A percentile compares a stretch with the other conserved stretches of the same genome.
Conservation (phyloP, 1,140 invertebrate genomes). For the Calephelis nemesis region DNA sequence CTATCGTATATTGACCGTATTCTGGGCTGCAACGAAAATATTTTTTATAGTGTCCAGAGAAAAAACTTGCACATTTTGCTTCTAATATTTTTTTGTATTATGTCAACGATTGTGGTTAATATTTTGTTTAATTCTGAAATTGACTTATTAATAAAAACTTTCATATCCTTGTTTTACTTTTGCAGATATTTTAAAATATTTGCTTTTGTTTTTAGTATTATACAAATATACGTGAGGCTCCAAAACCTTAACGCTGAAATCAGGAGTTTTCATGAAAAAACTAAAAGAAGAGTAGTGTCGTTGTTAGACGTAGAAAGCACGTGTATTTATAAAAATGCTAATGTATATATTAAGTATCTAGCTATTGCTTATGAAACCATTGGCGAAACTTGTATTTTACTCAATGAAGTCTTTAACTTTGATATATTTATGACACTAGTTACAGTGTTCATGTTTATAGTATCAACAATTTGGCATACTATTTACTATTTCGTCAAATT, state of each 20-base stretch:
- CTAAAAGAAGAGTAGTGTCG: not conserved
- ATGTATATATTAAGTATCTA: not conserved
- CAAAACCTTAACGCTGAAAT: not conserved
- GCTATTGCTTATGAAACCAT: not conserved
- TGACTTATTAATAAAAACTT: not conserved
- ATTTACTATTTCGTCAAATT: not conserved
- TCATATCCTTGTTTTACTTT: not conserved
- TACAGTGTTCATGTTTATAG: not conserved
- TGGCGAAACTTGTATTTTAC: not conserved
- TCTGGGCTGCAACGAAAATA: not conserved
- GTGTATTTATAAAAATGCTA: not conserved
- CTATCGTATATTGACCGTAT: not conserved
- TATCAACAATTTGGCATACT: not conserved
- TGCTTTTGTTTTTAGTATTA: not conserved
- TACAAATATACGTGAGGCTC: not conserved
- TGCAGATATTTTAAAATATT: not conserved
- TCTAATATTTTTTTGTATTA: not conserved
- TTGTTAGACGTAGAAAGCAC: not conserved
- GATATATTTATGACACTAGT: not conserved
- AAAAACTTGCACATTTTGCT: not conserved
- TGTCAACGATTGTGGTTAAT: not conserved
- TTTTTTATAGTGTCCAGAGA: constrained; percentile 1
- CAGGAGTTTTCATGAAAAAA: not conserved
- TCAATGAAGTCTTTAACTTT: not conserved
- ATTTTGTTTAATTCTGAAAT: not conserved